Conservation (phyloP, 2,888 invertebrate genomes). For the Cantharis rufa region DNA sequence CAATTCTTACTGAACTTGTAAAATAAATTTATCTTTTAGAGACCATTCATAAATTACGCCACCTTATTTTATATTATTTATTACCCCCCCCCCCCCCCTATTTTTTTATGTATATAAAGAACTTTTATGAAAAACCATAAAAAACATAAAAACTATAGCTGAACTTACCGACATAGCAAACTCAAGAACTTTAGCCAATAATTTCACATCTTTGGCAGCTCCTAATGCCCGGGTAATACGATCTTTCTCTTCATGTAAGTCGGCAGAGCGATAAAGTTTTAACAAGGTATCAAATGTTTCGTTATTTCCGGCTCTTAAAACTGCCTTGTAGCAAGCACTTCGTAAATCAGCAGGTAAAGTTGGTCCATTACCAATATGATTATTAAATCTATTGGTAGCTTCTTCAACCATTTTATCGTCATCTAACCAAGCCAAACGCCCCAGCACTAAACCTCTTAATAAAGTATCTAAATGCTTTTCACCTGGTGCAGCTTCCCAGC, state of each 20-base stretch:
- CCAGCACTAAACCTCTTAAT: conserved; percentile 81
- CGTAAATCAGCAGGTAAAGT: conserved; percentile 84
- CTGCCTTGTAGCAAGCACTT: conserved; percentile 84
- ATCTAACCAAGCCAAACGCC: conserved; percentile 79
- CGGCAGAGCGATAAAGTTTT: conserved; percentile 78
- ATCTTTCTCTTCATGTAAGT: conserved; percentile 92
- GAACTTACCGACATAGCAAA: conserved; percentile 63
- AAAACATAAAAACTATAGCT: background rate
- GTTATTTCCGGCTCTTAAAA: conserved; percentile 70
- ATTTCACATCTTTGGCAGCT: conserved; percentile 70
- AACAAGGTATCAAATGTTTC: conserved; percentile 77
- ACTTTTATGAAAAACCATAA: too few relatives aligned
- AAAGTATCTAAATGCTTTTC: conserved; percentile 89
- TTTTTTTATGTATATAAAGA: too few relatives aligned
- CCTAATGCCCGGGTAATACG: conserved; percentile 86
- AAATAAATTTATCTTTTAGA: background rate
- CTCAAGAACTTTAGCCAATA: conserved; percentile 75
- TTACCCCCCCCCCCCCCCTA: too few relatives aligned
- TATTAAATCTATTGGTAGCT: conserved; percentile 72
- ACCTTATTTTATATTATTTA: too few relatives aligned
- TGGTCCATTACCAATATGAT: conserved; percentile 65
- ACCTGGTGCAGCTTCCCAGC: conserved; percentile 81
- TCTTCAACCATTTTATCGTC: conserved; percentile 78
- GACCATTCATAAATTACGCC: too few relatives aligned
- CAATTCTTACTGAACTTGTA: background rate